Percentiles rank a stretch among this genome's conserved stretches.
Conservation (phyloP, 2,113 vertebrate genomes). For the Willisornis vidua region DNA sequence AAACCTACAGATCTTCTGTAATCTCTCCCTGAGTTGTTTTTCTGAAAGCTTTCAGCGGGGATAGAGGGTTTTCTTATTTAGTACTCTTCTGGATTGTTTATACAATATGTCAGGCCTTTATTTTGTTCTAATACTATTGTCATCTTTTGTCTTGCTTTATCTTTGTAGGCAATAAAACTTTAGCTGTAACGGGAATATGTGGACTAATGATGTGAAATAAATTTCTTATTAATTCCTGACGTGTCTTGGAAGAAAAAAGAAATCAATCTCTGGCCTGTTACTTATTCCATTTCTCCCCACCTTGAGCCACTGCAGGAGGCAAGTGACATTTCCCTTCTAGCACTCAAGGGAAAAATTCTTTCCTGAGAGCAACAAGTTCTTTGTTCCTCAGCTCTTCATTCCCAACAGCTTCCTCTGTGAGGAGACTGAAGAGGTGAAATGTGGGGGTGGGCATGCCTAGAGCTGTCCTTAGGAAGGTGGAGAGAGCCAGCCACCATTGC, state of each 20-base stretch:
- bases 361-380: neutral
- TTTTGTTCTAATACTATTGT: neutral
- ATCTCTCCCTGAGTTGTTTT: neutral
- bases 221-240: neutral
- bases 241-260: neutral
- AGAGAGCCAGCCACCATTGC: neutral
- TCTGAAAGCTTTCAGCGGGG: neutral
- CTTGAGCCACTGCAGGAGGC: neutral
- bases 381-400: neutral
- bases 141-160: neutral
- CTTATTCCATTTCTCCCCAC: neutral
- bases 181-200: neutral
- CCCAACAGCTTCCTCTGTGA: neutral
- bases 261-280: neutral
- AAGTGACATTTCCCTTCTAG: neutral
- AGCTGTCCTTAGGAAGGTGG: neutral
- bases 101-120: neutral
- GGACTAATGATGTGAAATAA: neutral
- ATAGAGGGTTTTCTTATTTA: neutral
- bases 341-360: neutral
- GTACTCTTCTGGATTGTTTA: neutral
- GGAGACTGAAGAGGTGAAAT: neutral
- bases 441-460: neutral
- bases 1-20: neutral
- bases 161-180: neutral